Evolutionary conservation across 1,140 invertebrate species (phyloP), one percentile per base, ranked within the genome.

Genomic region (Sminthurides bifidus): DNA sequence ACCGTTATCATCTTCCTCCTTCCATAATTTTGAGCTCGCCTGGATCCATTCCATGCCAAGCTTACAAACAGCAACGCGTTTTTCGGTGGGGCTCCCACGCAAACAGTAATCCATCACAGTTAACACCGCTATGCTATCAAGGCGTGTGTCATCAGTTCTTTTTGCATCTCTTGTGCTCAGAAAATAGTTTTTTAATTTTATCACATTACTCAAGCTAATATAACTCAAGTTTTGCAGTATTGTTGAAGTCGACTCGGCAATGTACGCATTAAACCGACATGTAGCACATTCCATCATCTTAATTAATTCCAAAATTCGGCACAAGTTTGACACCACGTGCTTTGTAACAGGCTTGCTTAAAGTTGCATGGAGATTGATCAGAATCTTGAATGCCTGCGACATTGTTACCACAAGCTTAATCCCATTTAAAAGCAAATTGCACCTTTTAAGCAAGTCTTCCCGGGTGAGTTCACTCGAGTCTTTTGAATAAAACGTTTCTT

Each of bases 281-380:
- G 78, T 80, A 1, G 76, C 77, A 56, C 77, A 76, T 68, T 84
- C 78, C 62, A 92, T 76, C 15, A 79, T 77, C 72, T 91, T 91
- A 8, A 93, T 71, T 12, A 89, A 71, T 71, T 93, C 87, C 30
- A 90, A 76, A 12, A 92, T 72, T 67, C 80, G 78, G 72, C 87
- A 93, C 27, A 94, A 71, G 17, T 77, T 76, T 35, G 85, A 74
- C 3, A 90, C 79, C 33, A 81, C 78, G 24, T 78, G 80, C 69
- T 87, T 86, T 1, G 80, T 81, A 72, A 94, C 81, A 17, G 89
- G 83, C 66, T 81, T 79, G 37, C 79, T 76, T 31, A 87, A 73
- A 12, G 76, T 73, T 1, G 83, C 78, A 69, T 93, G 87, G 35
- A 92, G 72, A 73, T 89, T 92, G 52, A 87, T 82, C n/a, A 91